Evolutionary conservation across 2,797 vertebrate genomes (phyloP).

Genomic region (Sebastes minor): DNA sequence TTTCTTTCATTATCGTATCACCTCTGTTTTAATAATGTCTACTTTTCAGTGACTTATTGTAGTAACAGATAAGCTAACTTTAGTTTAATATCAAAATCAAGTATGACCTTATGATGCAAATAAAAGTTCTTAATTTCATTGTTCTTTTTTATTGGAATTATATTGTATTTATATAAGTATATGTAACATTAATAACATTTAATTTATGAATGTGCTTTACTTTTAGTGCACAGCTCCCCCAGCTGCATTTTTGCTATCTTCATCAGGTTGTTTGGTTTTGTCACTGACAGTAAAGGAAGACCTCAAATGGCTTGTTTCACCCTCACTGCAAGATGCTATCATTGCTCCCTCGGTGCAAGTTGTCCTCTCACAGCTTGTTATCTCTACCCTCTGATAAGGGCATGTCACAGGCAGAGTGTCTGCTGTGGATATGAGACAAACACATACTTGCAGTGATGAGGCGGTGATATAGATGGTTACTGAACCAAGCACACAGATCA

Average conservation of each 20-base stretch:
- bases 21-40: background rate
- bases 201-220: background rate
- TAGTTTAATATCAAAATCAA: background rate
- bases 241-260: background rate
- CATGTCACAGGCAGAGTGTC: conserved; percentile 50
- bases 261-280: background rate
- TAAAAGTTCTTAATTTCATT: background rate
- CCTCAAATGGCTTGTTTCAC: conserved; percentile 33
- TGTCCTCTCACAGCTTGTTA: conserved; percentile 64
- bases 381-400: conserved; percentile 65
- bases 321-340: conserved; percentile 32
- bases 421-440: conserved; percentile 23
- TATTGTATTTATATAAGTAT: background rate
- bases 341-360: conserved; percentile 36
- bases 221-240: background rate
- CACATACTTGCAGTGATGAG: background rate
- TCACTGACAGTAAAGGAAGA: conserved; percentile 4
- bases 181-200: background rate
- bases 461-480: conserved; percentile 1
- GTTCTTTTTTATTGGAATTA: background rate
- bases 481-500: background rate
- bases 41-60: background rate
- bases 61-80: background rate
- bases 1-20: background rate
- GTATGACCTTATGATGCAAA: no score